Base-by-base conservation (phyloP, 2,797 vertebrate genomes). In the Tapera naevia region DNA sequence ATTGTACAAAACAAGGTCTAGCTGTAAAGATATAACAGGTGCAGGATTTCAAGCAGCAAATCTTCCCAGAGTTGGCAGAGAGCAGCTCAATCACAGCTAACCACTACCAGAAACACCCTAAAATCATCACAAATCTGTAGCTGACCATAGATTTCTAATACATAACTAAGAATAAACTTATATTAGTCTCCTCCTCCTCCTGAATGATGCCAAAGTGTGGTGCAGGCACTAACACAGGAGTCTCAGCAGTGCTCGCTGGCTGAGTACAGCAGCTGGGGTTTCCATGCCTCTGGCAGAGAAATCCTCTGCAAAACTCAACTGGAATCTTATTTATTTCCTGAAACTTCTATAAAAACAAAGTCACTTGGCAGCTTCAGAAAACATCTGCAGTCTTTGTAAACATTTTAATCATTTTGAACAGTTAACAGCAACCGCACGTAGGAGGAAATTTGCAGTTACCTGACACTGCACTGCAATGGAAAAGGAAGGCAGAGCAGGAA, bases 361-460 rank as follows among this genome's bases (percentile, higher is more conserved):
- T 76, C 73, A 70, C 25, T 67, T 28, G 33, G 15, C 0, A 0
- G 39, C 53, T 91, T 80, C 67, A 50, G 35, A 80, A 80, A 71
- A 72, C 19, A 11, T 64, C 50, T 1, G 2, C 0, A 3, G 70
- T 48, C 74, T 64, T 64, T 2, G 5, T 45, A 85, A 74, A 46
- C 35, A 17, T 33, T 37, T 30, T 10, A 56, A 33, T 67, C 1
- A 3, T 18, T 88, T 24, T 2, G 2, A 43, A 64, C 16, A 84
- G 62, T 27, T 65, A 66, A 74, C 41, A 83, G 76, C 30, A 81
- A 54, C 51, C 0, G 0, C 1, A 0, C 0, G 56, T 57, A 53
- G 78, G 80, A 91, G 37, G 80, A 57, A 80, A 88, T 76, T 5
- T 60, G 73, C 62, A 79, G 56, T 32, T 60, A 45, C 9, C 33